Evolutionary conservation across 2,113 vertebrate species (phyloP).

Genomic region (Ardeotis arabs): DNA sequence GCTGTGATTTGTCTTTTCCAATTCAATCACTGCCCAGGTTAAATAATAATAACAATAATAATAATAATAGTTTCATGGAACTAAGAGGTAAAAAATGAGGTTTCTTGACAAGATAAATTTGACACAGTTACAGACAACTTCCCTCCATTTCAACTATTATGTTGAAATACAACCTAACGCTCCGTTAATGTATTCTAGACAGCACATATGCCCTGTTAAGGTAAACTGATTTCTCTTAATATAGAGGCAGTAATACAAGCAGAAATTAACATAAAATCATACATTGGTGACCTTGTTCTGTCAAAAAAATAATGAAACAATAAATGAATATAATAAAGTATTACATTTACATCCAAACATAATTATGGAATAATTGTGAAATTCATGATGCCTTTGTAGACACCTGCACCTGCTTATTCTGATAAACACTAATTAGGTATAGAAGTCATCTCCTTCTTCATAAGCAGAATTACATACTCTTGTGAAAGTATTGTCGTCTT

Average conservation of each 20-base stretch:
- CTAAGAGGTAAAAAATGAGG: neutral
- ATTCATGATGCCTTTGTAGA: accelerated
- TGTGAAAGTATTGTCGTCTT: neutral
- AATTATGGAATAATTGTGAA: neutral
- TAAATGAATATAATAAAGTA: neutral
- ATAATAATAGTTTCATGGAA: neutral
- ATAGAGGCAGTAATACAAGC: neutral
- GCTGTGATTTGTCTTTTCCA: neutral
- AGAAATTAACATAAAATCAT: neutral
- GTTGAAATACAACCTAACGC: neutral
- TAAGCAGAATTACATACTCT: neutral
- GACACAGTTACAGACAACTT: neutral
- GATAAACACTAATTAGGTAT: neutral
- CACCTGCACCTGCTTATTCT: neutral
- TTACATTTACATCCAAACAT: neutral
- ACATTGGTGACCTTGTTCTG: neutral
- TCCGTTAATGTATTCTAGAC: neutral
- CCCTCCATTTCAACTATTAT: neutral
- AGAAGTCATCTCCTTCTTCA: neutral
- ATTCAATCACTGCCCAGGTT: neutral
- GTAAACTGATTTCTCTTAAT: neutral
- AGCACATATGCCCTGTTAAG: neutral
- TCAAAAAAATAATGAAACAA: neutral
- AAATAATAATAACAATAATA: neutral
- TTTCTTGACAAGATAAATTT: neutral